Evolutionary conservation across 2,888 invertebrate genomes (phyloP), one percentile per base, ranked within the genome.

Genomic region (Dasysyrphus albostriatus): DNA sequence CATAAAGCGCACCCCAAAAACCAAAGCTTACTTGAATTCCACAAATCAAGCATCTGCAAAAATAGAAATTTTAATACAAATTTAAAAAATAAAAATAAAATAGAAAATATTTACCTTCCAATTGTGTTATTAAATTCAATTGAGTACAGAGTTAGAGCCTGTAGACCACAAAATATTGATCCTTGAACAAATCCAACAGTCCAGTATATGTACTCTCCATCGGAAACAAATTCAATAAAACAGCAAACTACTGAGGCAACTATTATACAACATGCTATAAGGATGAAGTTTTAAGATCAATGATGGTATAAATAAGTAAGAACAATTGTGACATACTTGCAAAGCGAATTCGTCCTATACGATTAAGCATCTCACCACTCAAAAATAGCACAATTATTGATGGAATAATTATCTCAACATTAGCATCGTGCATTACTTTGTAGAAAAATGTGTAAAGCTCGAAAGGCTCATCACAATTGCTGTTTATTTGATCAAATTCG

Each of bases 401-500:
- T n/a, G 89, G 89, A 39, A 89, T 44, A 32, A 89, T 72, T 4
- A 88, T 85, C 8, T 88, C 89, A 12, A 89, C 34, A 77, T 89
- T 88, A 29, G 88, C 88, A 19, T 84, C 80, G 88, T 75, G 74
- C 24, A 58, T 51, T 3, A 77, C 69, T 24, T 54, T 34, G 54
- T 73, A 63, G 88, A 80, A 87, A 85, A 89, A 51, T 34, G 88
- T 89, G 54, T 89, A 89, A 56, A 88, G 88, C 24, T 90, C 89
- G 56, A 93, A 93, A 89, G 93, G 92, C 19, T 92, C 90, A 10
- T 91, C 90, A 88, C 93, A 93, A 61, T 91, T 91, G 3, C 91
- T 90, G 56, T 91, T 90, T 54, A 93, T 88, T 8, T 93, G 92
- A 75, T 93, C 88, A 85, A 93, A 92, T 16, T 94, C 94, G 88